These are phyloP conservation scores for Digitonthophagus gazella DNA, from an alignment of 2,888 invertebrate genomes.

Conservation along the genomic window DNA sequence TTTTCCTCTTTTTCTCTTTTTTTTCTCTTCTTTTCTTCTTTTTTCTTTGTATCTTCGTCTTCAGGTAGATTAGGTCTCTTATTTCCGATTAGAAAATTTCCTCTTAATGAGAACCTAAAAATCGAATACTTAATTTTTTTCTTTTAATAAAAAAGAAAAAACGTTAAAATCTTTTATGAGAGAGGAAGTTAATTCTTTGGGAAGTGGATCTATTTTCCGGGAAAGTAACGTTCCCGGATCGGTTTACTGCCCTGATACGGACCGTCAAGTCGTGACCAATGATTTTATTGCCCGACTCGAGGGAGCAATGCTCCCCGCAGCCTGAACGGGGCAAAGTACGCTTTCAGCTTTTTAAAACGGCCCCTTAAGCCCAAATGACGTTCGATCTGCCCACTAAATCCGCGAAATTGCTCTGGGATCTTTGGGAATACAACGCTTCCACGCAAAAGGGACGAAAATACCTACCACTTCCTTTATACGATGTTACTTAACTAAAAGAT, in stretches of 20 bases:
- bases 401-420: conserved; percentile 48
- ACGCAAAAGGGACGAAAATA: too few relatives aligned
- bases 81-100: neutral
- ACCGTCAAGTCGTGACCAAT: conserved; percentile 40
- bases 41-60: neutral
- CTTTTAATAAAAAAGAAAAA: too few relatives aligned
- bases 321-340: conserved; percentile 50
- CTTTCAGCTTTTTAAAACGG: conserved; percentile 53
- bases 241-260: conserved; percentile 14
- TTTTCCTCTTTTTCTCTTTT: neutral
- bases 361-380: conserved; percentile 52
- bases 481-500: too few relatives aligned
- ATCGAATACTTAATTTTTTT: neutral
- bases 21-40: neutral
- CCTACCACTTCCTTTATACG: conserved; percentile 29
- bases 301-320: conserved; percentile 44
- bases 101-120: neutral
- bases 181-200: too few relatives aligned
- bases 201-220: neutral
- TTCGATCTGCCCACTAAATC: conserved; percentile 50
- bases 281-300: conserved; percentile 49
- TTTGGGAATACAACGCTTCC: conserved; percentile 36
- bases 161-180: too few relatives aligned
- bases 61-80: neutral
- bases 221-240: neutral